Base-by-base conservation (phyloP, 1,140 invertebrate genomes). In the Phenacoccus solenopsis region DNA sequence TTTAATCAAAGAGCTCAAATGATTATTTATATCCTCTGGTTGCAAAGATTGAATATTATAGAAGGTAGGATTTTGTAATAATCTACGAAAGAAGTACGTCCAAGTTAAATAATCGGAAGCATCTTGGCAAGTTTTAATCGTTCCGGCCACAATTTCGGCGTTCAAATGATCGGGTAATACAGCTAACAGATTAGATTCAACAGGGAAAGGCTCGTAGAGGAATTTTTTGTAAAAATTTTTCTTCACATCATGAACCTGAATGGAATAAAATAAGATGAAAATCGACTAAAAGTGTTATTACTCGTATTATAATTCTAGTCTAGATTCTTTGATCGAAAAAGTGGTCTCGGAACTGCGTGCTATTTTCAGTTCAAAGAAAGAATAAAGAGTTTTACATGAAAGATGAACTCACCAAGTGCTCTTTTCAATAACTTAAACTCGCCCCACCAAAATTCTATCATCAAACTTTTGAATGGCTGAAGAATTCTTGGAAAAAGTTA, bases 141-240 rank as follows among this genome's bases (percentile, higher is more conserved):
- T 98, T 72, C 92, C 85, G 35, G 86, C 82, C 16, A 79, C 78
- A 38, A 91, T 91, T 83, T 99, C 98, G 1, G 98, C 98, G 81
- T 99, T 99, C 61, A 99, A 83, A 80, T 99, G 98, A 80, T 99
- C 97, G 0, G 96, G 86, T 13, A 99, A 78, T 0, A 98, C 96
- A 69, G 87, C 84, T 7, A 98, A 79, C 16, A 99, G 79, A 78
- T 89, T 96, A 0, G 96, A 98, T 79, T 99, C 98, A 0, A 99
- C 96, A 0, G 98, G 98, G 79, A 99, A 99, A 0, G 98, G 98
- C 78, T 99, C 95, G 78, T 99, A 98, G 0, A 99, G 79, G 79
- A 99, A 99, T 78, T 97, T 97, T 77, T 98, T 98, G 80, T 99
- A 99, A 81, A 98, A 99, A 78, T 94, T 92, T 79, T 99, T 99